A percentile compares a stretch with the other conserved stretches of the same genome.
Evolutionary conservation across 2,113 vertebrate genomes (phyloP).

Genomic region (Microtus pennsylvanicus): DNA sequence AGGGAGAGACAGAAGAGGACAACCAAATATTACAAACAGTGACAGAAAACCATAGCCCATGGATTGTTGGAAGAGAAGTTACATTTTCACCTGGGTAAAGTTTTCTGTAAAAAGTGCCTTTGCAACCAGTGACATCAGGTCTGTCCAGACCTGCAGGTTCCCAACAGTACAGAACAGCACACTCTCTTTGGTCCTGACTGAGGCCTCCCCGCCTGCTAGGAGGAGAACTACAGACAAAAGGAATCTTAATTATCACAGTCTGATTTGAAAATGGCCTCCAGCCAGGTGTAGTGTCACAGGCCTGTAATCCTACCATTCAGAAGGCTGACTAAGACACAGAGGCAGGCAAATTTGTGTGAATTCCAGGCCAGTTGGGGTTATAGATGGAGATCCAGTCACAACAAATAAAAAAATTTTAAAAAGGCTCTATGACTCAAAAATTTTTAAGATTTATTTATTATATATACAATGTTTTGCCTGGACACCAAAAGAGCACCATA

Average conservation of each 20-base stretch:
- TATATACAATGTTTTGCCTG: too few relatives aligned
- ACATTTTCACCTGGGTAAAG: accelerated
- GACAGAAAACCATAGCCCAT: too few relatives aligned
- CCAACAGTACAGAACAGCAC: background rate
- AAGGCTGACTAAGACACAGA: background rate
- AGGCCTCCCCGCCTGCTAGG: background rate
- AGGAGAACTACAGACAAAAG: background rate
- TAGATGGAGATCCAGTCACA: background rate
- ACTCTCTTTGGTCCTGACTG: background rate
- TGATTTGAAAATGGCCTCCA: background rate
- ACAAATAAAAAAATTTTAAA: background rate
- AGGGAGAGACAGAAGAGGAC: background rate
- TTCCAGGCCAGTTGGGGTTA: background rate
- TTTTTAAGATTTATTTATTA: background rate
- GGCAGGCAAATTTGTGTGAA: background rate
- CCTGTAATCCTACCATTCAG: background rate
- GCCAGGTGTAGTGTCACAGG: background rate
- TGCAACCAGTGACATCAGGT: background rate
- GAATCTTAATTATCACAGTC: background rate
- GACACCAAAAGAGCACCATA: too few relatives aligned
- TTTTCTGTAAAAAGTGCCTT: background rate
- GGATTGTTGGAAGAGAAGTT: background rate
- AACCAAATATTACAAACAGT: background rate
- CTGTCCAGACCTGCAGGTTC: background rate
- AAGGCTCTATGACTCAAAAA: background rate